Base-by-base conservation (phyloP, 1,140 invertebrate species). In the Geopemphigus sp. region DNA sequence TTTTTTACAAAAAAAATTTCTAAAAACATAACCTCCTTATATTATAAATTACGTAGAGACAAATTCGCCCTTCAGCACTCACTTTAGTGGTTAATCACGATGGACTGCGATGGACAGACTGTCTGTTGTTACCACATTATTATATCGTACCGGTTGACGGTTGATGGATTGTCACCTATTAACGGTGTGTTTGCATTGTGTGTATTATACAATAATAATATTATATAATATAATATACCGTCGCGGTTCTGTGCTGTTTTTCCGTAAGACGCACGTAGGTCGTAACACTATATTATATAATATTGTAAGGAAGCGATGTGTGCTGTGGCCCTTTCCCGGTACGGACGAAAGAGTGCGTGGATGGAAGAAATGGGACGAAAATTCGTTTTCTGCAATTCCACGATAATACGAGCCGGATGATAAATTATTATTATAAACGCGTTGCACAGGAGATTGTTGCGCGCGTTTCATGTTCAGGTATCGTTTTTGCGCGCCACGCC, bases 351-450 rank as follows among this genome's bases (percentile, higher is more conserved):
- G 6, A 10, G 22, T 5, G 6, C 17, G 5, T 10, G 22, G 10
- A 26, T 11, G 22, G 8, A 39, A 17, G n/a, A 26, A 14, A 47
- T 6, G 39, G 15, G 39, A 63, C 17, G 29, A 12, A 14, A 50
- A 59, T 59, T 59, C 15, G 22, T 47, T 68, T 68, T 68, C 39
- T 50, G 14, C 66, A 50, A 68, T 47, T 24, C 15, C 66, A 50
- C 45, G 45, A 26, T n/a, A 32, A 26, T n/a, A 32, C 14, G 22
- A n/a, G 2, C 39, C 0, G 66, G 66, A 78, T 78, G 57, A 78
- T 78, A 63, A 78, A 78, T 78, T 78, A 74, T 78, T 78, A 74
- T 39, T 39, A 39, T 26, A n/a, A 54, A 78, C 74, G 57, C 74
- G 57, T 76, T 47, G 54, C 32, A 59, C 14, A 32, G 73, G 29